A percentile compares a stretch with the other conserved stretches of the same genome.
These are phyloP conservation scores for Neelides sp. DNA, from an alignment of 1,140 invertebrate genomes.

Conservation along the genomic window DNA sequence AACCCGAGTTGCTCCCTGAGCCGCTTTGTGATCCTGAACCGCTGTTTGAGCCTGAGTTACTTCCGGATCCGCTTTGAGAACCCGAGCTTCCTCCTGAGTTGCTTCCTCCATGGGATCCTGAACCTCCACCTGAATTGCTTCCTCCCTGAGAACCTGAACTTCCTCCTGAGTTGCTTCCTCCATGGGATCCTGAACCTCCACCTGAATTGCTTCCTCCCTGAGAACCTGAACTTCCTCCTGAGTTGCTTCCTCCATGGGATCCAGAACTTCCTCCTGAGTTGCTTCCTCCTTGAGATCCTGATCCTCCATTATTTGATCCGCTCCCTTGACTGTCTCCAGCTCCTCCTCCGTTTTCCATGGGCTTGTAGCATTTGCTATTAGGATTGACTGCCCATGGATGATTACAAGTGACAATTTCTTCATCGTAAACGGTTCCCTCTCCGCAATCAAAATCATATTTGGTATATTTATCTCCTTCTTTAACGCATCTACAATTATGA, in stretches of 20 bases:
- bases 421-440: constrained; percentile 58
- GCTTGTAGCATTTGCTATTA: constrained; percentile 16
- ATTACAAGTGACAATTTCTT: constrained; percentile 49
- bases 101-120: not conserved
- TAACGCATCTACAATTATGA: no score
- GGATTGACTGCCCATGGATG: constrained; percentile 41
- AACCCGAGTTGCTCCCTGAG: not conserved
- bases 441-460: constrained; percentile 55
- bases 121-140: not conserved
- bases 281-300: not conserved
- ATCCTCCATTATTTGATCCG: not conserved
- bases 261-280: not conserved
- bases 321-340: not conserved
- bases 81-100: not conserved
- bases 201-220: not conserved
- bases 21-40: constrained; percentile 13
- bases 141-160: constrained; percentile 1
- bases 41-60: constrained; percentile 21
- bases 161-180: not conserved
- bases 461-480: constrained; percentile 7
- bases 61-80: not conserved
- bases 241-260: not conserved
- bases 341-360: not conserved
- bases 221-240: not conserved
- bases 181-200: not conserved